These are phyloP conservation scores for Stenolophus ochropezus DNA, from an alignment of 2,888 invertebrate genomes.

Conservation along the genomic window DNA sequence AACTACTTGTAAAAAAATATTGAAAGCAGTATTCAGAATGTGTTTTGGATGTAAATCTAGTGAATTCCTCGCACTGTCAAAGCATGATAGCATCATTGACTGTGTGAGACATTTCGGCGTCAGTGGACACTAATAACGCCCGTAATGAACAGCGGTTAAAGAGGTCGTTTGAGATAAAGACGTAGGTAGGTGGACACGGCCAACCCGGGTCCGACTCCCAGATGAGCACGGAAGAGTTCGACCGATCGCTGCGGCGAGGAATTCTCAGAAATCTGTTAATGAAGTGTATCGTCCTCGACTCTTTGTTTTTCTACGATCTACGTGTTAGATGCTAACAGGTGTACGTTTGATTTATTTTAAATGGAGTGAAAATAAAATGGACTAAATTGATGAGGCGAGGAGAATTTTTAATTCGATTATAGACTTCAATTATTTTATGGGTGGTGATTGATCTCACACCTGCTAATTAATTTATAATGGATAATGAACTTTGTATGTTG, in stretches of 20 bases:
- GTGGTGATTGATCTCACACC: not conserved
- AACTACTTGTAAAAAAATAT: not conserved
- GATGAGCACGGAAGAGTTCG: not conserved
- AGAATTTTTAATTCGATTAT: conserved; percentile 39
- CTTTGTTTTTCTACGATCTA: conserved; percentile 38
- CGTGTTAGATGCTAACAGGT: conserved; percentile 44
- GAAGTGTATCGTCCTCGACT: conserved; percentile 22
- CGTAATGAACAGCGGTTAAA: conserved; percentile 54
- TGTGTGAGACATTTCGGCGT: conserved; percentile 37
- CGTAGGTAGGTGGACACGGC: conserved; percentile 41
- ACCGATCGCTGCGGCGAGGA: conserved; percentile 13
- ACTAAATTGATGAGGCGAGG: conserved; percentile 30
- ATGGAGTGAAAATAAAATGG: conserved; percentile 34
- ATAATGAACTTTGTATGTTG: not conserved
- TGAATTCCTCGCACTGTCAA: not conserved
- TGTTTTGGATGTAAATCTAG: not conserved
- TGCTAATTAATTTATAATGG: conserved; percentile 18
- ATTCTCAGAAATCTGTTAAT: conserved; percentile 48
- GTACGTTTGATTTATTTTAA: conserved; percentile 52
- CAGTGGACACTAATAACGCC: conserved; percentile 53
- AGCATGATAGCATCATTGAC: conserved; percentile 19
- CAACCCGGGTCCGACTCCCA: conserved; percentile 4
- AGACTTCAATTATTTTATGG: conserved; percentile 30
- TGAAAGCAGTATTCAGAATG: not conserved
- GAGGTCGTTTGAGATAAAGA: conserved; percentile 57